Base-by-base conservation (phyloP, 1,140 invertebrate genomes). In the Trichonephila clavipes region DNA sequence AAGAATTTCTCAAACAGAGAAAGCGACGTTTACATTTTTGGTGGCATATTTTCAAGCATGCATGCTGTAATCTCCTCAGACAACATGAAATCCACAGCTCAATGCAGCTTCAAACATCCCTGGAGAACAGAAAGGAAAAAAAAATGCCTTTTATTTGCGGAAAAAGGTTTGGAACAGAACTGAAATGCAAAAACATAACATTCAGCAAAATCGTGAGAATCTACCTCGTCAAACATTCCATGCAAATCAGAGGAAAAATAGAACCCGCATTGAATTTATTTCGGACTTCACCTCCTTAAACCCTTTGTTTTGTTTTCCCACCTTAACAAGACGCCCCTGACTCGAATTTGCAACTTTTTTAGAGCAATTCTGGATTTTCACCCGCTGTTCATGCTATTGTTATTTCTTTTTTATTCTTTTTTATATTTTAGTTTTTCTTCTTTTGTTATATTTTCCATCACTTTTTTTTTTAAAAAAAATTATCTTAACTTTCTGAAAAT, bases 301-400 rank as follows among this genome's bases (percentile, higher is more conserved):
- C 7, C 82, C 24, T 51, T 58, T 83, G 82, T 83, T 83, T 83
- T 83, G 82, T 83, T 83, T 59, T 59, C 14, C 4, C 10, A 4
- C 51, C 19, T 28, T 83, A 83, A 83, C 82, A 83, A 83, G 82
- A 59, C 44, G 21, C 12, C 77, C 82, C 82, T 58, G 58, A 59
- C 51, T 24, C 82, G 44, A 83, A 83, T 83, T 83, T 83, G 82
- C 82, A 83, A 83, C 82, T 83, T 83, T 83, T 51, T 51, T 10
- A 51, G 51, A 7, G 24, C 21, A 59, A 83, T 58, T 83, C 72
- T 12, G 72, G 14, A 77, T 77, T 77, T 77, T 40, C 28, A 6
- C 16, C 28, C 14, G 14, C 28, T 40, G 14, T 14, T 6, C 16
- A 77, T 34, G 19, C 44, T 58, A 10, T 58, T 83, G 51, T 83